phyloP scores from a whole-genome alignment of 2,797 vertebrate genomes.

The Rhabdophis nuchalis region DNA sequence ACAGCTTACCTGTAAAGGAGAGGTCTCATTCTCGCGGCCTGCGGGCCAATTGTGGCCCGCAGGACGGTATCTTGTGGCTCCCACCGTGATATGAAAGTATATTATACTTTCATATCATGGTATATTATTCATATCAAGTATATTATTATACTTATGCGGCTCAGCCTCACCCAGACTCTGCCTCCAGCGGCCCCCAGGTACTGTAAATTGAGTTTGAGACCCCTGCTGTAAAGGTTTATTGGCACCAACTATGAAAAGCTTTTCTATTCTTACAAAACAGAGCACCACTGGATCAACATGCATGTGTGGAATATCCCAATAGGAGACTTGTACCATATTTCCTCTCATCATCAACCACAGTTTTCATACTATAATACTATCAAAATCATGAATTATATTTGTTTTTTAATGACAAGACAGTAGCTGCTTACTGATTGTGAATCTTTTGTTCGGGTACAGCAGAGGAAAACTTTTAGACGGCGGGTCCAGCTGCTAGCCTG shows the following conservation, averaged over 20 bases:
- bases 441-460: slow-evolving; percentile 95
- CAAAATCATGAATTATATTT: background rate
- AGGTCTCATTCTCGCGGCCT: too few relatives aligned
- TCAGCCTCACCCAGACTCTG: too few relatives aligned
- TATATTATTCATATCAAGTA: too few relatives aligned
- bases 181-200: too few relatives aligned
- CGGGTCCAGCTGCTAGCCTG: slow-evolving; percentile 98
- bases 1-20: background rate
- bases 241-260: background rate
- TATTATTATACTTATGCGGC: too few relatives aligned
- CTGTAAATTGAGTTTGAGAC: too few relatives aligned
- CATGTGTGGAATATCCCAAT: background rate
- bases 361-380: background rate
- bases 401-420: background rate
- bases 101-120: too few relatives aligned
- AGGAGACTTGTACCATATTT: background rate
- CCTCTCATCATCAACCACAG: background rate
- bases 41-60: too few relatives aligned
- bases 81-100: too few relatives aligned
- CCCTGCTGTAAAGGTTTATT: background rate
- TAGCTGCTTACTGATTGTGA: slow-evolving; percentile 89
- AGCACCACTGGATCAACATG: background rate
- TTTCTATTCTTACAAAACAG: background rate
- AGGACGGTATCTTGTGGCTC: too few relatives aligned
- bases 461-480: slow-evolving; percentile 94